A percentile compares a stretch with the other conserved stretches of the same genome.
These are phyloP conservation scores for Spheniscus mendiculus DNA, from an alignment of 2,113 vertebrate genomes.

Conservation along the genomic window DNA sequence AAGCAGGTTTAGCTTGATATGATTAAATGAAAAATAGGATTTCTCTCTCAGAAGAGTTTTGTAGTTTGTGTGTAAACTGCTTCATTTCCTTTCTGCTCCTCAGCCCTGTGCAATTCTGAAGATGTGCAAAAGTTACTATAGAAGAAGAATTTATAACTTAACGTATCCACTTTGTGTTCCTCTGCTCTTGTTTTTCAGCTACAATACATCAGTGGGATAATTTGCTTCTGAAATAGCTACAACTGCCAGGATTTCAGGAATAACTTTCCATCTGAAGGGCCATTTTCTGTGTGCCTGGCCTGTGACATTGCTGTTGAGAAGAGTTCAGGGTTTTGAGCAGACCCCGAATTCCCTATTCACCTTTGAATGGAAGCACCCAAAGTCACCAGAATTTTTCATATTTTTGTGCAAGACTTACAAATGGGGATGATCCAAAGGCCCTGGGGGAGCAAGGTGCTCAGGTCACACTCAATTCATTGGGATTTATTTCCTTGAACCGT, in stretches of 20 bases:
- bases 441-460: background rate
- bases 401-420: background rate
- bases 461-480: background rate
- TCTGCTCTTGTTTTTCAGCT: background rate
- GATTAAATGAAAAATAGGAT: background rate
- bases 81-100: background rate
- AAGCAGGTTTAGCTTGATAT: background rate
- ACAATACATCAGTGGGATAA: background rate
- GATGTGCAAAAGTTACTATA: fast-evolving
- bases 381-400: background rate
- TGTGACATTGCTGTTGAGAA: background rate
- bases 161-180: fast-evolving
- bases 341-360: background rate
- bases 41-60: background rate
- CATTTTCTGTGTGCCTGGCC: background rate
- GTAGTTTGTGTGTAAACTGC: background rate
- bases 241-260: background rate
- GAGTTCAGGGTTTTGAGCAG: background rate
- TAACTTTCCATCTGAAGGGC: background rate
- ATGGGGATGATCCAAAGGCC: background rate
- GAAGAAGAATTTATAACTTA: background rate
- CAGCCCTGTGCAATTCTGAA: background rate
- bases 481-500: background rate
- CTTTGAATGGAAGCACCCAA: background rate
- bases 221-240: background rate